These are phyloP conservation scores for Cremastobaeus sp. DNA, from an alignment of 2,888 invertebrate genomes.

Conservation along the genomic window DNA sequence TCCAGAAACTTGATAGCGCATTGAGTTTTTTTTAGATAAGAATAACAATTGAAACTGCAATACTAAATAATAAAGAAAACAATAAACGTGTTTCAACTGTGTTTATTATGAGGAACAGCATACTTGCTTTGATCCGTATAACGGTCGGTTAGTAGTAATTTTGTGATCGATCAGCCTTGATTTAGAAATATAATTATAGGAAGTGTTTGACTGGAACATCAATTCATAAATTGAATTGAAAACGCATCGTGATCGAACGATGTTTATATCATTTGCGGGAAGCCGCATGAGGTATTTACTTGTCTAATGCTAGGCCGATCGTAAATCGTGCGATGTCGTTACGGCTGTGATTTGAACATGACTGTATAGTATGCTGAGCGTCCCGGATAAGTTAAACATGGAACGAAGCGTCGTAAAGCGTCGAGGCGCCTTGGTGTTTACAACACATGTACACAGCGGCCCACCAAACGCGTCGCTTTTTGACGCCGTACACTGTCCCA, in stretches of 20 bases:
- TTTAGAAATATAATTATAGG: too few relatives aligned
- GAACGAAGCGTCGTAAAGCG: constrained; percentile 70
- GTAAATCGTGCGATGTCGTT: constrained; percentile 62
- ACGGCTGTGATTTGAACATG: constrained; percentile 66
- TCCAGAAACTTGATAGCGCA: too few relatives aligned
- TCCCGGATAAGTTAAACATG: constrained; percentile 73
- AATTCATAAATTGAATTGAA: neutral
- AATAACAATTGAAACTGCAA: too few relatives aligned
- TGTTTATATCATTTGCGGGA: constrained; percentile 44
- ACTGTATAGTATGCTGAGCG: constrained; percentile 69
- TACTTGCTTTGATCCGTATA: too few relatives aligned
- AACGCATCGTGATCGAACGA: constrained; percentile 9
- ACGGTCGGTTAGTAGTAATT: too few relatives aligned
- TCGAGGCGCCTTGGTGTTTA: constrained; percentile 81
- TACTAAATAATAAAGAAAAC: too few relatives aligned
- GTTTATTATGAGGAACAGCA: too few relatives aligned
- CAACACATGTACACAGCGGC: constrained; percentile 73
- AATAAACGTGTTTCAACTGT: too few relatives aligned
- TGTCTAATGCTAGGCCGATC: constrained; percentile 64
- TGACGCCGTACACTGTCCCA: constrained; percentile 58
- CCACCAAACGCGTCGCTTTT: constrained; percentile 68
- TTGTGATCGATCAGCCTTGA: too few relatives aligned
- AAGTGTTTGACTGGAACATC: too few relatives aligned
- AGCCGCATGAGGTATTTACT: constrained; percentile 46
- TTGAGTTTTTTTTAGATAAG: too few relatives aligned